Base-by-base conservation (phyloP, 2,888 invertebrate genomes). In the Aphidoletes aphidimyza region DNA sequence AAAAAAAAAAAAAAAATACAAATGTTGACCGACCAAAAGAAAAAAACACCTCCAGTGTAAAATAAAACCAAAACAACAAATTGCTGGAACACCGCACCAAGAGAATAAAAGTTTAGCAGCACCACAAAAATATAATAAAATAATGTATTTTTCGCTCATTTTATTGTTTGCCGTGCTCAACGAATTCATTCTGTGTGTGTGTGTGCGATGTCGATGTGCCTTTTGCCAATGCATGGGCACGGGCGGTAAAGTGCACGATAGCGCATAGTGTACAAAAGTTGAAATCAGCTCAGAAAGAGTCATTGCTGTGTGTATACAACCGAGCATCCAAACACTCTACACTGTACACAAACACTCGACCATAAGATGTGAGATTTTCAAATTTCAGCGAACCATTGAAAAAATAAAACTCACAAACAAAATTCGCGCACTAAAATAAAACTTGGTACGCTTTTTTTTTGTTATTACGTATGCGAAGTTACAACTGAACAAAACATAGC, bases 81-180 rank as follows among this genome's bases (percentile, higher is more conserved):
- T 30, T 69, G 30, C 5, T 69, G 30, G 69, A 30, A 30, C 69
- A 34, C 26, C 6, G 3, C 54, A 19, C 22, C 22, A n/a, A n/a
- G 54, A 54, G 30, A 69, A 69, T 69, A 69, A 69, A 69, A 69
- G 34, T 69, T 69, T 30, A 69, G 69, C 14, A 69, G 17, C 69
- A 69, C 69, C 26, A 30, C 26, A 30, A 30, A 69, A 30, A 69
- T 54, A 54, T 14, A 30, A 30, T 30, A 69, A 69, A 69, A 34
- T 69, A 26, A 69, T 69, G 69, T 30, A 34, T 69, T 11, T 69
- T 69, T 69, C 14, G 69, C 14, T 69, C 30, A 69, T 69, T 69
- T 69, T 69, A 69, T 69, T 69, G 69, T 69, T 69, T 14, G 69
- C 30, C 69, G 30, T 69, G 26, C 30, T 26, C 69, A 69, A 69